Percentiles rank a stretch among this genome's conserved stretches.
phyloP scores from a whole-genome alignment of 2,888 invertebrate species.

The Eupithecia dodoneata region DNA sequence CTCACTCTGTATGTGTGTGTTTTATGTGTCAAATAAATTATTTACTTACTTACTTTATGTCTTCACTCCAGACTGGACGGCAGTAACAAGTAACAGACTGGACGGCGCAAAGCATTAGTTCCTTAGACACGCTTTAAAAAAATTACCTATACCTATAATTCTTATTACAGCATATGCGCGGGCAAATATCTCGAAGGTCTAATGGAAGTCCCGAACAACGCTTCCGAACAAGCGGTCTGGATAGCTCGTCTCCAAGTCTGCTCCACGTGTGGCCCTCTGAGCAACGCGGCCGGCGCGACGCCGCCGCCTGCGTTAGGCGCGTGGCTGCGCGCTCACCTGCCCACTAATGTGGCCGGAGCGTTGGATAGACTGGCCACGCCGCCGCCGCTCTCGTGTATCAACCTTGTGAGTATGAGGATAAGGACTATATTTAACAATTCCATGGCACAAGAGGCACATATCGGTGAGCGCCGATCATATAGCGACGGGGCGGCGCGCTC shows the following conservation, averaged over 20 bases:
- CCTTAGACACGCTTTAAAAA: not conserved
- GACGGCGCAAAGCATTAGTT: not conserved
- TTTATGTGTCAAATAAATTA: too few relatives aligned
- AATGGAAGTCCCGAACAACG: conserved; percentile 56
- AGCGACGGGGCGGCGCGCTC: too few relatives aligned
- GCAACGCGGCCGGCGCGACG: conserved; percentile 54
- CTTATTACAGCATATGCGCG: conserved; percentile 62
- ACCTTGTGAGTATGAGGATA: conserved; percentile 55
- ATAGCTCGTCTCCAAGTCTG: conserved; percentile 67
- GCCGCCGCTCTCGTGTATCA: conserved; percentile 63
- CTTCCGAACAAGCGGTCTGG: conserved; percentile 63
- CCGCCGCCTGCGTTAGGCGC: conserved; percentile 67
- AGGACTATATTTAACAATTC: not conserved
- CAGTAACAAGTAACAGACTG: too few relatives aligned
- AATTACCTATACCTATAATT: too few relatives aligned
- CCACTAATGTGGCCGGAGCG: conserved; percentile 63
- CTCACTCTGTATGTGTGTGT: not conserved
- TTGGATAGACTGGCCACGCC: conserved; percentile 66
- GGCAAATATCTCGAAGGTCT: conserved; percentile 66
- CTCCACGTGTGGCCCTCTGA: conserved; percentile 57
- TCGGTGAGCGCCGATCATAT: too few relatives aligned
- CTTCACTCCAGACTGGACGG: not conserved
- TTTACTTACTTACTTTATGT: not conserved
- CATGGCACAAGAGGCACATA: too few relatives aligned
- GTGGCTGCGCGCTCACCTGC: conserved; percentile 71